Percentiles rank a stretch among this genome's conserved stretches.
These are phyloP conservation scores for Venusia cambrica DNA, from an alignment of 2,888 invertebrate species.

Conservation along the genomic window DNA sequence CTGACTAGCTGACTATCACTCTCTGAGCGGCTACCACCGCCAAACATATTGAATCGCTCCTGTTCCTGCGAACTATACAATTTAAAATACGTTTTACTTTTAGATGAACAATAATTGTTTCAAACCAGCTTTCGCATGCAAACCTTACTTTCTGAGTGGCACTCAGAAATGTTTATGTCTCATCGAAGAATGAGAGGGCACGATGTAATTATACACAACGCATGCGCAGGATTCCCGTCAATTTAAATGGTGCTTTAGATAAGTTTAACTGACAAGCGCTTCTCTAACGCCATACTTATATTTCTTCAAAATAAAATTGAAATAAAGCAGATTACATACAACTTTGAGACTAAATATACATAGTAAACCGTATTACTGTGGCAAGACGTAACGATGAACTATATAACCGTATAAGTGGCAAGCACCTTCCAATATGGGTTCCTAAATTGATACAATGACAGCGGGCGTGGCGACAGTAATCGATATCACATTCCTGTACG, in stretches of 20 bases:
- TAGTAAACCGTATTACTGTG: too few relatives aligned
- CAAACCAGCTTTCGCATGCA: not conserved
- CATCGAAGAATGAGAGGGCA: not conserved
- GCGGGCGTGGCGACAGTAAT: constrained; percentile 28
- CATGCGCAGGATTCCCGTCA: constrained; percentile 1
- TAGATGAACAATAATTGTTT: constrained; percentile 1
- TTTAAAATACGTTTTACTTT: constrained; percentile 6
- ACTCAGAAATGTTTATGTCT: not conserved
- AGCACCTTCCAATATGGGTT: constrained; percentile 20
- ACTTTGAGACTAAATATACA: too few relatives aligned
- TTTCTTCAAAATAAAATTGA: too few relatives aligned
- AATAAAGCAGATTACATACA: too few relatives aligned
- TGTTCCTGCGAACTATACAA: constrained; percentile 8
- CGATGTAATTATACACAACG: constrained; percentile 5
- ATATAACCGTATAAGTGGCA: constrained; percentile 26
- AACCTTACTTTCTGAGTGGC: not conserved
- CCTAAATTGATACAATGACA: constrained; percentile 27
- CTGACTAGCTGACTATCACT: too few relatives aligned
- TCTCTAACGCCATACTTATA: constrained; percentile 2
- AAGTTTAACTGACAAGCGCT: constrained; percentile 1
- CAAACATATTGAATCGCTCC: too few relatives aligned
- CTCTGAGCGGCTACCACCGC: too few relatives aligned
- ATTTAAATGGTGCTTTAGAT: constrained; percentile 7
- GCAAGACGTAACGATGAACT: too few relatives aligned
- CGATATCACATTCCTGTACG: constrained; percentile 25